Evolutionary conservation across 2,113 vertebrate genomes (phyloP), one percentile per base, ranked within the genome.

Genomic region (Nothocercus julius): DNA sequence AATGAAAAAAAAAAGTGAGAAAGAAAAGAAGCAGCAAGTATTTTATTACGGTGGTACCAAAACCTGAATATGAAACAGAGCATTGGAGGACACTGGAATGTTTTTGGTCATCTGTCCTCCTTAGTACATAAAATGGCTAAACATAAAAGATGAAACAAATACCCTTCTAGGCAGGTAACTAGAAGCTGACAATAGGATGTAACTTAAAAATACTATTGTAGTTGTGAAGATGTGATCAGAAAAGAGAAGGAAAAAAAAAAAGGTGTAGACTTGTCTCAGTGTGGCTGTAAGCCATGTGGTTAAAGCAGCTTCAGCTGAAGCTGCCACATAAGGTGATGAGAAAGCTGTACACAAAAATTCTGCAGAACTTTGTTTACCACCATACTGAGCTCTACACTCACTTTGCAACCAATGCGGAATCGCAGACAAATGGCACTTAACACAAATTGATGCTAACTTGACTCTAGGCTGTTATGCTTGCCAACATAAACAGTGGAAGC

Each of bases 11-110:
- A 42, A 42, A 44, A 51, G 28, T 17, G 24, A 58, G 40, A 38
- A 8, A 40, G 12, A 20, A 81, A 42, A 68, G 53, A 27, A 93
- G 30, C 6, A 51, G 69, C 27, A 25, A n/a, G 25, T 18, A 17
- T 79, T 72, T 62, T 30, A 6, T 96, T 86, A 68, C 93, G 94
- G 95, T 89, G 82, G 70, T 56, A 61, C 44, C 30, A 13, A 90
- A 27, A 63, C 53, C 53, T 87, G 73, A 27, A 8, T 79, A 21
- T 12, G 67, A 87, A 61, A 11, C 4, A n/a, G 27, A 84, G 36
- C 58, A 53, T 66, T 77, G 81, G 72, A 70, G 58, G 44, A 63
- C 32, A 44, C 40, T 8, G 30, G 62, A 82, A 76, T 77, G 76
- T 77, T 30, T 91, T 67, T 93, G 36, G 27, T 85, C 51, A 8